Evolutionary conservation across 1,140 invertebrate genomes (phyloP).

Genomic region (Condylostylus longicornis): DNA sequence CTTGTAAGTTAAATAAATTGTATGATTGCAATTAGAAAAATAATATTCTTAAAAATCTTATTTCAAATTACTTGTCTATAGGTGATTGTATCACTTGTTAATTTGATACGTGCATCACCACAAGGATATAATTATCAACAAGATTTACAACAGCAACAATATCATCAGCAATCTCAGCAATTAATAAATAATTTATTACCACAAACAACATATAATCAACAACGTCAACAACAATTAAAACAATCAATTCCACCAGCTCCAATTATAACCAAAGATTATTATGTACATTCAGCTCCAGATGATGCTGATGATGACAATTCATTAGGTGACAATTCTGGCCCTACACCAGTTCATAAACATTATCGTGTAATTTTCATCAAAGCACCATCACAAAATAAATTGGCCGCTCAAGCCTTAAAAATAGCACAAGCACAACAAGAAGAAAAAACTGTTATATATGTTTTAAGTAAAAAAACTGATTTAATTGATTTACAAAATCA

Average conservation of each 20-base stretch:
- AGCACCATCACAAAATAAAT: conserved; percentile 53
- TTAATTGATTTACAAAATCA: conserved; percentile 37
- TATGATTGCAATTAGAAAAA: too few species aligned
- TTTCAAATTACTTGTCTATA: too few species aligned
- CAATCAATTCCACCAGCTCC: conserved; percentile 2
- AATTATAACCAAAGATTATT: conserved; percentile 27
- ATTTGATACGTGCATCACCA: too few species aligned
- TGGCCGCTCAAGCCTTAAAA: conserved; percentile 43
- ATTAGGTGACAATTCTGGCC: conserved; percentile 10
- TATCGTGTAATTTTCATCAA: conserved; percentile 81
- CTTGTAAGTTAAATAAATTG: too few species aligned
- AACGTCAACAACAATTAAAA: neutral
- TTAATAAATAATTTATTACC: too few species aligned
- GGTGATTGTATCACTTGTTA: too few species aligned
- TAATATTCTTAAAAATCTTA: too few species aligned
- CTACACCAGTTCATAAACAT: conserved; percentile 50
- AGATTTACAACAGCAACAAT: conserved; percentile 6
- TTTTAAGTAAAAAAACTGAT: conserved; percentile 61
- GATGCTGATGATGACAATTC: conserved; percentile 18
- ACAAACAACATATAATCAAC: too few species aligned
- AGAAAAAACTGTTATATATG: conserved; percentile 74
- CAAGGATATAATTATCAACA: neutral
- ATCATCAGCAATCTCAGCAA: too few species aligned
- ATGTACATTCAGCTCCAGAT: conserved; percentile 26
- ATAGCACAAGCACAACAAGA: conserved; percentile 47